phyloP scores from a whole-genome alignment of 2,797 vertebrate species.

The Gymnothorax javanicus region DNA sequence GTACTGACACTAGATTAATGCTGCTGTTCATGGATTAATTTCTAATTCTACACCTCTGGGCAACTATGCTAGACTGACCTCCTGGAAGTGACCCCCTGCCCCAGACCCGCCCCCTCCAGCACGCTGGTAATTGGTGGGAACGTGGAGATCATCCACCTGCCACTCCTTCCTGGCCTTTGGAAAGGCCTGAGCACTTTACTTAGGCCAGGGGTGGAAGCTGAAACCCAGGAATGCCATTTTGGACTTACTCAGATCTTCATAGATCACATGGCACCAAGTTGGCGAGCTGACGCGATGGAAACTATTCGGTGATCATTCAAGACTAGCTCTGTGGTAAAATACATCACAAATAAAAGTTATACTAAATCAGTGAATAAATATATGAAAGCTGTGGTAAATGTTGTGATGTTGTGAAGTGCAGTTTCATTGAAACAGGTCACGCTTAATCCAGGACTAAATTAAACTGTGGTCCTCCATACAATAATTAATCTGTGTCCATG shows the following conservation, averaged over 20 bases:
- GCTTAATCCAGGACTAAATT: too few relatives aligned
- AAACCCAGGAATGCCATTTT: constrained; percentile 43
- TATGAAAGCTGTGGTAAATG: neutral
- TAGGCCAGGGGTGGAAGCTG: constrained; percentile 34
- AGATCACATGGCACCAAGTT: neutral
- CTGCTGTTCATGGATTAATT: too few relatives aligned
- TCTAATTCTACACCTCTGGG: too few relatives aligned
- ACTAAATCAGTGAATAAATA: neutral
- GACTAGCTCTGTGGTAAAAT: neutral
- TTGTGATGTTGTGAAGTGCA: neutral
- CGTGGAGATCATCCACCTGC: constrained; percentile 10
- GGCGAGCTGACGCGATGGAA: neutral
- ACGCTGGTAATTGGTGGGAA: constrained; percentile 3
- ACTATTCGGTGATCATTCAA: neutral
- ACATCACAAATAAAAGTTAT: neutral
- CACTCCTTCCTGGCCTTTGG: constrained; percentile 1
- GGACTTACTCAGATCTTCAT: constrained; percentile 36
- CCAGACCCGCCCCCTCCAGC: neutral
- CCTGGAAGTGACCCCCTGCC: constrained; percentile 25
- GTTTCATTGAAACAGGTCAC: too few relatives aligned
- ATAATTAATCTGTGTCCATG: too few relatives aligned
- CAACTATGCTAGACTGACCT: neutral
- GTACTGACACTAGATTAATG: too few relatives aligned
- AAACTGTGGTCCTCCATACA: too few relatives aligned
- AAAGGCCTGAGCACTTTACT: constrained; percentile 8